A percentile compares a stretch with the other conserved stretches of the same genome.
Evolutionary conservation across 2,888 invertebrate genomes (phyloP).

Genomic region (Suillia variegata): DNA sequence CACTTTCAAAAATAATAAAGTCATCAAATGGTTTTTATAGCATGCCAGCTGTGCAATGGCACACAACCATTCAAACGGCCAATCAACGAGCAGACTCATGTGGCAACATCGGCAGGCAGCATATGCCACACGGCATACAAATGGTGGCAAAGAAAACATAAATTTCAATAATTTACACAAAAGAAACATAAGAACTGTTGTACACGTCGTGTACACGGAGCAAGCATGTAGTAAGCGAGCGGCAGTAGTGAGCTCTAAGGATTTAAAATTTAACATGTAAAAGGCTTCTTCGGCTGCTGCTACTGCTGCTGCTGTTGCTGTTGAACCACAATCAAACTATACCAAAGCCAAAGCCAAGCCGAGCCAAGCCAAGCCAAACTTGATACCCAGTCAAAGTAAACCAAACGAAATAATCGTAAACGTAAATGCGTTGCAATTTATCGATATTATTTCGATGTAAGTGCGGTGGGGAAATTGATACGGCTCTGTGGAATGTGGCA

Average conservation of each 20-base stretch:
- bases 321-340: too few species aligned
- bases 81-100: background rate
- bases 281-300: background rate
- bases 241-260: background rate
- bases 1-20: background rate
- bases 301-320: too few species aligned
- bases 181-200: background rate
- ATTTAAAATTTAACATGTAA: too few species aligned
- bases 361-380: too few species aligned
- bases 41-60: background rate
- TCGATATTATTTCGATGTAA: background rate
- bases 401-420: background rate
- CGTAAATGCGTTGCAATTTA: background rate
- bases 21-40: background rate
- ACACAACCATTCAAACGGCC: background rate
- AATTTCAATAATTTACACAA: constrained; percentile 1
- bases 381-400: too few species aligned
- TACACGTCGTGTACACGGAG: too few species aligned
- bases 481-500: background rate
- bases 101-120: too few species aligned
- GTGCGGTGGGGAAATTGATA: background rate
- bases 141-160: background rate
- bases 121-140: background rate
- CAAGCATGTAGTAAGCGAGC: too few species aligned
- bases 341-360: too few species aligned